These are phyloP conservation scores for Macropodus opercularis DNA, from an alignment of 2,797 vertebrate genomes.

Conservation along the genomic window DNA sequence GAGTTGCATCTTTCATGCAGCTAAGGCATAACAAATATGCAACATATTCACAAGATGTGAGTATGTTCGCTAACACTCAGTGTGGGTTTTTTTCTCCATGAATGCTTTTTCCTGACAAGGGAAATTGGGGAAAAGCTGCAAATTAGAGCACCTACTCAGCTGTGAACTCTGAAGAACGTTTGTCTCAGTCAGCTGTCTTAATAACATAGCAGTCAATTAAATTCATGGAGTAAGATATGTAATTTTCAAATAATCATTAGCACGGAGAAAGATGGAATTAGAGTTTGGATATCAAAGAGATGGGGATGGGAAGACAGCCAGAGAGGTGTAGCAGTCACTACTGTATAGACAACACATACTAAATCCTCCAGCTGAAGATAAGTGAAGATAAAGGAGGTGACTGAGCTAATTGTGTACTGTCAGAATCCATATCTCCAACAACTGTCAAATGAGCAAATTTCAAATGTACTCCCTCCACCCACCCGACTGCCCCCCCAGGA, in stretches of 20 bases:
- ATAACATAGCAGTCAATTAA: slow-evolving; percentile 69
- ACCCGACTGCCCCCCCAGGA: slow-evolving; percentile 41
- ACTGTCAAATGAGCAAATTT: slow-evolving; percentile 77
- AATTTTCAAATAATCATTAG: slow-evolving; percentile 69
- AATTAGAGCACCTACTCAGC: slow-evolving; percentile 55
- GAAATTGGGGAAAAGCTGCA: slow-evolving; percentile 40
- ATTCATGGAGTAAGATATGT: slow-evolving; percentile 60
- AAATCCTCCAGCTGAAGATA: slow-evolving; percentile 56
- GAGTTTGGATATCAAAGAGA: slow-evolving; percentile 33
- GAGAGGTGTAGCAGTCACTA: slow-evolving; percentile 39
- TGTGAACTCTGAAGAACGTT: slow-evolving; percentile 49
- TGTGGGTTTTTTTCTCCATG: slow-evolving; percentile 40
- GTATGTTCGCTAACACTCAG: slow-evolving; percentile 1
- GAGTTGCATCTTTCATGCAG: slow-evolving; percentile 27
- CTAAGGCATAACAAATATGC: slow-evolving; percentile 40
- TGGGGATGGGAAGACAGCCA: slow-evolving; percentile 2
- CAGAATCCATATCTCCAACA: slow-evolving; percentile 72
- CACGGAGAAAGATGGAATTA: slow-evolving; percentile 48
- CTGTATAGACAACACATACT: slow-evolving; percentile 35
- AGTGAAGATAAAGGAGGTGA: slow-evolving; percentile 77
- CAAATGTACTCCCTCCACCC: slow-evolving; percentile 68
- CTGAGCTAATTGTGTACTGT: slow-evolving; percentile 77
- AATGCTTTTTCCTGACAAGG: slow-evolving; percentile 44
- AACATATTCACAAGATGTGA: slow-evolving; percentile 35
- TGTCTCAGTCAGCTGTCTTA: slow-evolving; percentile 50